Conservation (phyloP, 2,888 invertebrate genomes). For the Podotricha telesiphe region DNA sequence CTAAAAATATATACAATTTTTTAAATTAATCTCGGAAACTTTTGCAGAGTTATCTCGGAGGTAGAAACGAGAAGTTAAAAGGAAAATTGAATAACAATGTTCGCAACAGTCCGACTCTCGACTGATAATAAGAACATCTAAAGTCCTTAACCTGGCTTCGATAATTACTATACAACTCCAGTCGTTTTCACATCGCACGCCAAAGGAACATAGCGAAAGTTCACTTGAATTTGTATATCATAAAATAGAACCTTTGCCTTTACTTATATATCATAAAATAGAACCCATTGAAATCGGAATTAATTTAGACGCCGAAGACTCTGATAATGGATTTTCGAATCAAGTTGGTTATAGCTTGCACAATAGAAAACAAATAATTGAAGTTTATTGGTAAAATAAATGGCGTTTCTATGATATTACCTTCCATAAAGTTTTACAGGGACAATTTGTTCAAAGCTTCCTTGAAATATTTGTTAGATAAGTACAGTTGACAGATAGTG, state of each 20-base stretch:
- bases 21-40: slow-evolving; percentile 1
- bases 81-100: slow-evolving; percentile 40
- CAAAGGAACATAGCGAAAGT: slow-evolving; percentile 54
- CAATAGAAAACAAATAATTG: slow-evolving; percentile 25
- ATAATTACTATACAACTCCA: slow-evolving; percentile 61
- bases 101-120: slow-evolving; percentile 41
- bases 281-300: slow-evolving; percentile 44
- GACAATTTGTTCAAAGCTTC: neutral
- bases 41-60: neutral
- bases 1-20: neutral
- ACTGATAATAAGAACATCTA: slow-evolving; percentile 46
- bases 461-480: slow-evolving; percentile 5
- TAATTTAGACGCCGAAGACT: slow-evolving; percentile 38
- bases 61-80: slow-evolving; percentile 24
- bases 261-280: slow-evolving; percentile 41
- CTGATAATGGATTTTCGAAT: slow-evolving; percentile 29
- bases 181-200: slow-evolving; percentile 54
- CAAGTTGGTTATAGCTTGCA: slow-evolving; percentile 29
- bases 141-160: slow-evolving; percentile 52
- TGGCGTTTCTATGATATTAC: slow-evolving; percentile 13
- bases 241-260: slow-evolving; percentile 43
- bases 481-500: neutral
- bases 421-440: neutral
- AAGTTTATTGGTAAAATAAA: slow-evolving; percentile 19
- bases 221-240: too few species aligned